phyloP scores from a whole-genome alignment of 2,797 vertebrate species.

The Menidia menidia region DNA sequence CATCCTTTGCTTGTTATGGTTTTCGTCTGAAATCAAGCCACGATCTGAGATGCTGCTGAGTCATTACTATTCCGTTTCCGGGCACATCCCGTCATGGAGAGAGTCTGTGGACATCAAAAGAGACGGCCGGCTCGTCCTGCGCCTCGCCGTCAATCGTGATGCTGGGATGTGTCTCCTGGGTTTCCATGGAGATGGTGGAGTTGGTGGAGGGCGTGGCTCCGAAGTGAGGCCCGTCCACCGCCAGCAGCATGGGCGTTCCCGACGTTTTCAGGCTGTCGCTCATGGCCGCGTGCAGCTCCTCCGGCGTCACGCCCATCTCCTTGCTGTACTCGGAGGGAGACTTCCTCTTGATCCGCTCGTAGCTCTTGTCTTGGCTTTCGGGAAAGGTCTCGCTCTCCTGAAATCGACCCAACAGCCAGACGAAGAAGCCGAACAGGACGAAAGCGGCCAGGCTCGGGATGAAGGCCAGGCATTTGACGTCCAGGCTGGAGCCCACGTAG shows the following conservation, averaged over 20 bases:
- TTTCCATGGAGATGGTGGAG: conserved; percentile 80
- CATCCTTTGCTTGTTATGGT: conserved; percentile 6
- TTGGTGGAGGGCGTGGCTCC: conserved; percentile 66
- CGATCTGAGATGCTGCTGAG: neutral
- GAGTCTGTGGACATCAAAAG: conserved; percentile 81
- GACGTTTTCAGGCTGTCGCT: conserved; percentile 81
- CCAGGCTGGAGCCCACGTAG: conserved; percentile 89
- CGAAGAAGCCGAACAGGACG: conserved; percentile 93
- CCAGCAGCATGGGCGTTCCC: conserved; percentile 86
- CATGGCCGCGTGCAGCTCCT: conserved; percentile 87
- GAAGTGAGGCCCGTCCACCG: conserved; percentile 84
- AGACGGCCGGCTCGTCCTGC: conserved; percentile 78
- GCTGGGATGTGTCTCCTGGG: conserved; percentile 84
- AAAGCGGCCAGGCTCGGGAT: conserved; percentile 94
- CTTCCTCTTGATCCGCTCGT: conserved; percentile 94
- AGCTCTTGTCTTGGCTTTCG: conserved; percentile 92
- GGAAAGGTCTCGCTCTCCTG: conserved; percentile 93
- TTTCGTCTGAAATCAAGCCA: neutral
- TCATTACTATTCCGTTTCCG: no score
- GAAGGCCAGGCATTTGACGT: conserved; percentile 95
- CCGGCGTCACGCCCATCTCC: conserved; percentile 90
- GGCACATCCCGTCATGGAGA: conserved; percentile 65
- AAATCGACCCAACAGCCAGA: conserved; percentile 95
- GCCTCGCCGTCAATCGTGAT: conserved; percentile 76
- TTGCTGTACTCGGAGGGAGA: conserved; percentile 91